Base-by-base conservation (phyloP, 2,113 vertebrate genomes). In the Cyprinodon variegatus region DNA sequence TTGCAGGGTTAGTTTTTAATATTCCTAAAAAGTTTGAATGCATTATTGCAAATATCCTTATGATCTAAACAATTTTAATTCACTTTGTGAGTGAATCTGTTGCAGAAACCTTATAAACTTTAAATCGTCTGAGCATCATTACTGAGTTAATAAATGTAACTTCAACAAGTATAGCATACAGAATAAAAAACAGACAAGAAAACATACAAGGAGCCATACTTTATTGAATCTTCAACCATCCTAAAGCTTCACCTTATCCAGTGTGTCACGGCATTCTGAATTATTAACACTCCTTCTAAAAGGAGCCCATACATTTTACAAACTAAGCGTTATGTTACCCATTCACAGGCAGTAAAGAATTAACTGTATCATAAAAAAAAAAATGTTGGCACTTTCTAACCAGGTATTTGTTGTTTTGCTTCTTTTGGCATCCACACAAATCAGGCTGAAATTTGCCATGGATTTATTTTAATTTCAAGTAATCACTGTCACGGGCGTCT, bases 381-480 rank as follows among this genome's bases (percentile, higher is more conserved):
- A 85, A 83, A 86, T 63, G 60, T 91, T 92, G 91, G 91, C 90
- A 93, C 91, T 90, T 29, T 29, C 29, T 29, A 29, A 29, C 29
- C 29, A 29, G 29, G 29, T 29, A 29, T 29, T 89, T 64, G 61
- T 83, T 81, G 50, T 61, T 83, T 83, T 90, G 88, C 87, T 87
- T 89, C 88, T 90, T 90, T 88, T 90, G 85, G 86, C 86, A 84
- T 87, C 70, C 48, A 53, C 61, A 65, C 68, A 76, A 81, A 84
- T 82, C 70, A 41, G 61, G 14, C 7, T 20, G 61, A 48, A 37
- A 22, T 53, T 3, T n/a, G 41, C 39, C 50, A 38, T n/a, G 57
- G 74, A 40, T 65, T 65, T 41, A 69, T 17, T 37, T 39, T 72
- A 0, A 22, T 45, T 81, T 82, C 61, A 69, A 73, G 57, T 43